Conservation (phyloP, 2,113 vertebrate species). For the Colossoma macropomum region DNA sequence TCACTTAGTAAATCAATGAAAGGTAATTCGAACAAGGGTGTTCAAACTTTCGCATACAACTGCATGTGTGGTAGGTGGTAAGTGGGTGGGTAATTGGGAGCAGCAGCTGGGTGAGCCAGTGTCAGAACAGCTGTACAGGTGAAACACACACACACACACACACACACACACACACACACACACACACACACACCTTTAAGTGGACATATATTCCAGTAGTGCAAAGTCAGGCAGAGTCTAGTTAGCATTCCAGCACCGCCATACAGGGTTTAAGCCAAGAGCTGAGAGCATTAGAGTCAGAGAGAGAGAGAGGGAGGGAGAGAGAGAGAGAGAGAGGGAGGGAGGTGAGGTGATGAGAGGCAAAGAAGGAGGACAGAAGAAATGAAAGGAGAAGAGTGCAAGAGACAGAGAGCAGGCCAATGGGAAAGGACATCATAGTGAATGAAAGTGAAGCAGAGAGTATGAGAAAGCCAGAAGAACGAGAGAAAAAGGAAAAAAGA, state of each 20-base stretch:
- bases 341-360: slow-evolving; percentile 31
- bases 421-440: slow-evolving; percentile 30
- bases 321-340: slow-evolving; percentile 25
- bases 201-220: slow-evolving; percentile 59
- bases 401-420: slow-evolving; percentile 57
- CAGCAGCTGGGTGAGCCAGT: slow-evolving; percentile 39
- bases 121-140: slow-evolving; percentile 41
- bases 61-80: slow-evolving; percentile 18
- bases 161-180: slow-evolving; percentile 12
- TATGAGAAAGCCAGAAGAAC: slow-evolving; percentile 24
- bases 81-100: slow-evolving; percentile 50
- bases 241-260: slow-evolving; percentile 67
- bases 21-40: too few relatives aligned
- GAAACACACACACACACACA: slow-evolving; percentile 26
- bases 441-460: slow-evolving; percentile 11
- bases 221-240: slow-evolving; percentile 62
- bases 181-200: slow-evolving; percentile 49
- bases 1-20: too few relatives aligned
- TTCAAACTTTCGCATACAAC: too few relatives aligned
- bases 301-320: slow-evolving; percentile 5
- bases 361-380: slow-evolving; percentile 28
- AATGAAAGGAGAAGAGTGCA: background rate
- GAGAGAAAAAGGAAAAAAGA: slow-evolving; percentile 15
- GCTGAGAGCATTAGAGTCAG: slow-evolving; percentile 42
- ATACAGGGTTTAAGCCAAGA: slow-evolving; percentile 53